Conservation (phyloP, 1,140 invertebrate genomes). For the Belonocnema kinseyi region DNA sequence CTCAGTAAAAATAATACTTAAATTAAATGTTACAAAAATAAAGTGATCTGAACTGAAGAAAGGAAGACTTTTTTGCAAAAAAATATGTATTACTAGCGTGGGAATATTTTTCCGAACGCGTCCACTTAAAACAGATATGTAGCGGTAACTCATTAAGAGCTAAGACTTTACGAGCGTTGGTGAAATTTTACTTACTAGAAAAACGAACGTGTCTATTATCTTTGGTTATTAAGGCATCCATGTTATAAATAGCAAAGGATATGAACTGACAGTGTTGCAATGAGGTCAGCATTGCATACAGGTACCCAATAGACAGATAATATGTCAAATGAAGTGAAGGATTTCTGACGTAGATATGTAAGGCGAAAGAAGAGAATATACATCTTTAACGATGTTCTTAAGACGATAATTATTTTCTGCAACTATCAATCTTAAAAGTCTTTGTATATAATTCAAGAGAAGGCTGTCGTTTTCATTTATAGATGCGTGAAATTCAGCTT, state of each 20-base stretch:
- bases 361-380: neutral
- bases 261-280: slow-evolving; percentile 9
- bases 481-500: no score
- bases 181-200: slow-evolving; percentile 24
- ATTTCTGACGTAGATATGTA: neutral
- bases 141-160: slow-evolving; percentile 14
- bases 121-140: slow-evolving; percentile 22
- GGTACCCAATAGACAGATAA: neutral
- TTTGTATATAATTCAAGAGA: no score
- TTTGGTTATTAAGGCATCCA: slow-evolving; percentile 7
- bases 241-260: slow-evolving; percentile 15
- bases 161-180: slow-evolving; percentile 4
- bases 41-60: neutral
- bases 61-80: neutral
- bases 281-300: slow-evolving; percentile 19
- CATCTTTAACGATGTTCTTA: no score
- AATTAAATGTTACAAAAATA: neutral
- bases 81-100: slow-evolving; percentile 14
- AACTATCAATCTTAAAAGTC: no score
- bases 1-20: no score
- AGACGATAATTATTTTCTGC: no score
- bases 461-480: no score
- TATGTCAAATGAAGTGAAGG: neutral
- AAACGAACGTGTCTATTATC: neutral
- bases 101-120: slow-evolving; percentile 6